These are phyloP conservation scores for Argyra leucocephala DNA, from an alignment of 2,888 invertebrate genomes.

Conservation along the genomic window DNA sequence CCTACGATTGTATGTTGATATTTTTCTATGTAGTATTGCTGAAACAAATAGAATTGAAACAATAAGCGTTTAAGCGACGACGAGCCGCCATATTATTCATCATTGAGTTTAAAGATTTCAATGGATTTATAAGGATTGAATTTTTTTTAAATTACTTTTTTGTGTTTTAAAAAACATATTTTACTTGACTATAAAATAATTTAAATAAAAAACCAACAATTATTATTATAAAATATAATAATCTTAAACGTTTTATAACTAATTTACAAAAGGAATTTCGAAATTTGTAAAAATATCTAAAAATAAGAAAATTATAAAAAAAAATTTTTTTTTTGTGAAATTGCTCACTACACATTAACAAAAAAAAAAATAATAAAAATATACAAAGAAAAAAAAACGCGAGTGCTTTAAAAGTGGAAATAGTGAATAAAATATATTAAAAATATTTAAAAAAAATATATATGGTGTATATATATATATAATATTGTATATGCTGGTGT, in stretches of 20 bases:
- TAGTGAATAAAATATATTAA: neutral
- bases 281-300: neutral
- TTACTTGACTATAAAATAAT: neutral
- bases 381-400: neutral
- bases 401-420: neutral
- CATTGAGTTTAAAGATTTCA: slow-evolving; percentile 2
- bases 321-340: neutral
- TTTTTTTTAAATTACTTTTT: neutral
- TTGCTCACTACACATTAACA: neutral
- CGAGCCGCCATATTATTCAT: slow-evolving; percentile 3
- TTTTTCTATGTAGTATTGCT: neutral
- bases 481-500: neutral
- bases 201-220: neutral
- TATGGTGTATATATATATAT: neutral
- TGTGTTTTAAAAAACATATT: neutral
- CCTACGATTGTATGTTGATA: neutral
- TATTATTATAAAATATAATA: neutral
- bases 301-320: neutral
- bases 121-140: slow-evolving; percentile 4
- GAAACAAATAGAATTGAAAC: neutral
- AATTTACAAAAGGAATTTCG: no score
- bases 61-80: neutral
- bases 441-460: neutral
- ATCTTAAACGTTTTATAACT: no score
- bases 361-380: neutral